These are phyloP conservation scores for Campoletis sonorensis DNA, from an alignment of 1,140 invertebrate genomes.

Conservation along the genomic window DNA sequence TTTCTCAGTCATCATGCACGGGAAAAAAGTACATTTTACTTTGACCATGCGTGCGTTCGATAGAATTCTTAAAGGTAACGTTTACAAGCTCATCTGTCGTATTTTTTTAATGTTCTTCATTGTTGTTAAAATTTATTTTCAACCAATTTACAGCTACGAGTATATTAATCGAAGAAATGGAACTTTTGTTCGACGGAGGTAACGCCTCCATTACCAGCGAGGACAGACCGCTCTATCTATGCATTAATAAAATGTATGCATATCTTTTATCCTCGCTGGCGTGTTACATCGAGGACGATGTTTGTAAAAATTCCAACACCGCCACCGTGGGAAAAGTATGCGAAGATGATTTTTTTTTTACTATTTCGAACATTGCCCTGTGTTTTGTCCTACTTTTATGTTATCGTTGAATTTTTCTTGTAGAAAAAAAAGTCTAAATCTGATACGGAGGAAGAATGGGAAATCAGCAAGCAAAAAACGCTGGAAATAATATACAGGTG, in stretches of 20 bases:
- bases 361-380: too few species aligned
- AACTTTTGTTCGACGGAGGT: conserved; percentile 52
- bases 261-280: conserved; percentile 67
- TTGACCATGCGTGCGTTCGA: conserved; percentile 68
- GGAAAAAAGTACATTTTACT: conserved; percentile 77
- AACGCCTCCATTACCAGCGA: conserved; percentile 48
- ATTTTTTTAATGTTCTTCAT: too few species aligned
- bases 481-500: conserved; percentile 81
- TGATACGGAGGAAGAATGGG: conserved; percentile 78
- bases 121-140: conserved; percentile 12
- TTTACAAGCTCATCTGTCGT: background rate
- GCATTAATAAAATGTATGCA: conserved; percentile 68
- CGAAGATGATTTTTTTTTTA: conserved; percentile 37
- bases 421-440: conserved; percentile 66
- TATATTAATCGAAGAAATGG: conserved; percentile 57
- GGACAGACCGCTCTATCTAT: conserved; percentile 57
- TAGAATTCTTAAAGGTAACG: conserved; percentile 77
- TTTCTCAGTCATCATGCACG: conserved; percentile 80
- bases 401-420: conserved; percentile 40
- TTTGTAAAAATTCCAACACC: conserved; percentile 59
- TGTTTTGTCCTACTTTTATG: background rate
- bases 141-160: conserved; percentile 50
- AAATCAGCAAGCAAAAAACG: conserved; percentile 77
- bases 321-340: conserved; percentile 67
- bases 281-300: conserved; percentile 63